Evolutionary conservation across 1,140 invertebrate species (phyloP), one percentile per base, ranked within the genome.

Genomic region (Agrilus planipennis): DNA sequence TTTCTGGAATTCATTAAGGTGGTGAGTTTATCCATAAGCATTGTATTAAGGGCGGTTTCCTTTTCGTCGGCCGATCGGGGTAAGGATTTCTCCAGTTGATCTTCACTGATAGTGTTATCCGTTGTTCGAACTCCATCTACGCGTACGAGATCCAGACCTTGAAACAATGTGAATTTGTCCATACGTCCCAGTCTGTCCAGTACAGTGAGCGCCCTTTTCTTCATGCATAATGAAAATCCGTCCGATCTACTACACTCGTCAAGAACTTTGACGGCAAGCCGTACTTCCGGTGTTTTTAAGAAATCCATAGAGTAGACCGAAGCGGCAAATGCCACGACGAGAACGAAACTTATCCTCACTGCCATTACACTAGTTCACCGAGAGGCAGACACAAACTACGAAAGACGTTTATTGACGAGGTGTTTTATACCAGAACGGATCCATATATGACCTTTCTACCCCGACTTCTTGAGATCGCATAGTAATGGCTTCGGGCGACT

Each of bases 131-230:
- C 40, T 20, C n/a, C n/a, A n/a, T n/a, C n/a, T n/a, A n/a, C n/a
- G n/a, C n/a, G n/a, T n/a, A n/a, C n/a, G n/a, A n/a, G n/a, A n/a
- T n/a, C n/a, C n/a, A n/a, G n/a, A n/a, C n/a, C 76, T 31, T 81
- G 77, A 2, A 75, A 63, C 9, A 85, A 57, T 1, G 71, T 68
- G 15, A 85, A 67, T 9, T 68, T 71, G 20, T 81, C 78, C 57
- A 82, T 77, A 36, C 75, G 70, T 1, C 75, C 70, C 5, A 81
- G 65, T 28, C 81, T 67, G 42, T 84, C 81, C 39, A 85, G 75
- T 51, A 84, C 83, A 1, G 77, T 65, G 39, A 84, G 77, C 0
- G 81, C 81, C 53, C 84, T 84, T 57, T 80, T 83, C 63, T 84
- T 84, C n/a, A 85, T 59, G 55, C 82, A 85, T 11, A 77, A 73